Evolutionary conservation across 2,888 invertebrate genomes (phyloP), one percentile per base, ranked within the genome.

Genomic region (Pteria penguin): DNA sequence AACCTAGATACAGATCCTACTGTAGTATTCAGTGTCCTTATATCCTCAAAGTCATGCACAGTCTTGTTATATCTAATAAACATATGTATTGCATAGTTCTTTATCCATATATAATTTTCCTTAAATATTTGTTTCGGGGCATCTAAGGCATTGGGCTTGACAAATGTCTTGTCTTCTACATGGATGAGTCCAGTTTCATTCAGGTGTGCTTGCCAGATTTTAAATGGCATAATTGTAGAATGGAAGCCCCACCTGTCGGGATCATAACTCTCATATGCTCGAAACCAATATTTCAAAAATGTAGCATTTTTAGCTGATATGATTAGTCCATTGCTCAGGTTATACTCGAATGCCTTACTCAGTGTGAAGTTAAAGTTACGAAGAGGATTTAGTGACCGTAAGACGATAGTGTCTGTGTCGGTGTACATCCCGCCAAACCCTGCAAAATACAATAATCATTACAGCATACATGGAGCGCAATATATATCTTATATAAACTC

Each of bases 1-100:
- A 63, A 63, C n/a, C 81, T 68, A 29, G 76, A 60, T 0, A 81
- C 72, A 36, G 79, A 72, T n/a, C 81, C 81, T 0, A 81, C 26
- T 3, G 76, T 72, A 18, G 79, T 68, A 45, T 79, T 74, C 55
- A 73, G 33, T 18, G 22, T 54, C 26, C 63, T 26, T 2, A 69
- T 32, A 11, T 32, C 57, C 2, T n/a, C 54, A 66, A 66, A 26
- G n/a, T 78, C 52, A 26, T 76, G 63, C 3, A 57, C 31, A 4
- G 75, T 31, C 0, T 63, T 75, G 63, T 72, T 76, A 8, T 54
- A 45, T 2, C 81, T 36, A 4, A 62, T 63, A 55, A 76, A 88
- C 58, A 87, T 67, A 60, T 90, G 90, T 5, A 90, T 83, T 5
- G 88, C 89, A 70, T 87, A 87, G 72, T 86, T 85, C 11, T 82